Evolutionary conservation across 2,888 invertebrate genomes (phyloP).

Genomic region (Drosophila yooni): DNA sequence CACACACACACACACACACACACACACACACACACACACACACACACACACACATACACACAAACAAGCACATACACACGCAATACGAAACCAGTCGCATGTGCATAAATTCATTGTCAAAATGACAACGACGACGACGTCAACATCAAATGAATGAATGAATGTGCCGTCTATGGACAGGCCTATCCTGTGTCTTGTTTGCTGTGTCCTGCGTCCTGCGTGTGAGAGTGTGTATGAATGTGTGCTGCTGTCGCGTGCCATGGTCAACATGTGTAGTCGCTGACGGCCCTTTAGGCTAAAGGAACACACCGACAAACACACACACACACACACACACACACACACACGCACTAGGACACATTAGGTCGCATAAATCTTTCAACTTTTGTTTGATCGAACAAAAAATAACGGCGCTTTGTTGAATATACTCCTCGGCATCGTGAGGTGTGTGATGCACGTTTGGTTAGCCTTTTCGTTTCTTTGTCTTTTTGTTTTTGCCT

Average conservation of each 20-base stretch:
- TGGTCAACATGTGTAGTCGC: constrained; percentile 62
- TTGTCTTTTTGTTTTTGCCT: constrained; percentile 25
- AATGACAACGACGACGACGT: constrained; percentile 52
- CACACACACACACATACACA: not conserved
- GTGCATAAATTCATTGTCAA: constrained; percentile 77
- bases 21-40: constrained; percentile 7
- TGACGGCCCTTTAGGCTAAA: constrained; percentile 66
- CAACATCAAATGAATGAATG: constrained; percentile 75
- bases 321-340: constrained; percentile 23
- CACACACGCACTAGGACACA: constrained; percentile 16
- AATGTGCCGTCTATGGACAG: constrained; percentile 50
- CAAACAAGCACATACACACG: constrained; percentile 4
- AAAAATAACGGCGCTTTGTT: constrained; percentile 76
- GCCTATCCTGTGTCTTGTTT: constrained; percentile 7
- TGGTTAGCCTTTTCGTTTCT: not conserved
- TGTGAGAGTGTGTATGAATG: constrained; percentile 9
- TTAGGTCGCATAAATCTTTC: constrained; percentile 69
- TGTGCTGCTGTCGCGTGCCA: constrained; percentile 22
- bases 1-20: constrained; percentile 3
- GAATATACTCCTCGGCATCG: constrained; percentile 18
- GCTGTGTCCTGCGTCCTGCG: not conserved
- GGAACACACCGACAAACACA: constrained; percentile 28
- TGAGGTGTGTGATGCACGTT: constrained; percentile 1
- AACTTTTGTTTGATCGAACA: constrained; percentile 79
- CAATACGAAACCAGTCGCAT: constrained; percentile 19